A percentile compares a stretch with the other conserved stretches of the same genome.
Conservation (phyloP, 2,888 invertebrate genomes). For the Rotaria socialis region DNA sequence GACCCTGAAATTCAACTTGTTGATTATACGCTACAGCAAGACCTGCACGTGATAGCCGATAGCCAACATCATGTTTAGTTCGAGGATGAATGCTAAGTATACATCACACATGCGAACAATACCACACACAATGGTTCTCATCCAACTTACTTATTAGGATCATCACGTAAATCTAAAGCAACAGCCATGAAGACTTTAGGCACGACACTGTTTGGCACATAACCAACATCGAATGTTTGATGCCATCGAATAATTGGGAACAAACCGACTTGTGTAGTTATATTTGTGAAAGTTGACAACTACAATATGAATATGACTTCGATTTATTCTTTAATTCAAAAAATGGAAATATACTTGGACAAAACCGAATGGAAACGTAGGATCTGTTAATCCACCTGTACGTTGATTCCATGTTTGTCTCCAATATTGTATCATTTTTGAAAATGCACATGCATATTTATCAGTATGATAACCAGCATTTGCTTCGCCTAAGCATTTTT, state of each 20-base stretch:
- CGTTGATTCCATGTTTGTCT: constrained; percentile 50
- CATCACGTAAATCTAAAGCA: constrained; percentile 53
- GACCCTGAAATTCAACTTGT: too few species aligned
- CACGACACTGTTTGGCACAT: constrained; percentile 52
- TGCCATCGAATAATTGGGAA: constrained; percentile 55
- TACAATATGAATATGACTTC: background rate
- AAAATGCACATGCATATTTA: constrained; percentile 52
- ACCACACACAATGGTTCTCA: background rate
- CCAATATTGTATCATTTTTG: constrained; percentile 54
- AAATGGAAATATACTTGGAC: constrained; percentile 51
- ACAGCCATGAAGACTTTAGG: constrained; percentile 54
- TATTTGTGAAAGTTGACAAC: background rate
- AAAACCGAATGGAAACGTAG: constrained; percentile 54
- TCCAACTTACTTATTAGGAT: background rate
- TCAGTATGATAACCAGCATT: constrained; percentile 49
- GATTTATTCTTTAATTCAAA: background rate
- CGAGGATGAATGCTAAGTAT: background rate
- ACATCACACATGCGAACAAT: background rate
- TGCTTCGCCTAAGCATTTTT: constrained; percentile 50
- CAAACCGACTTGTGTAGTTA: constrained; percentile 46
- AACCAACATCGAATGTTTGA: constrained; percentile 53
- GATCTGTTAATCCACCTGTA: constrained; percentile 48
- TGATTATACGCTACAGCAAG: background rate
- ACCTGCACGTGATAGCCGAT: background rate
- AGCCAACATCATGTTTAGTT: background rate